A percentile compares a stretch with the other conserved stretches of the same genome.
phyloP scores from a whole-genome alignment of 2,113 vertebrate species.

The Hylia prasina region DNA sequence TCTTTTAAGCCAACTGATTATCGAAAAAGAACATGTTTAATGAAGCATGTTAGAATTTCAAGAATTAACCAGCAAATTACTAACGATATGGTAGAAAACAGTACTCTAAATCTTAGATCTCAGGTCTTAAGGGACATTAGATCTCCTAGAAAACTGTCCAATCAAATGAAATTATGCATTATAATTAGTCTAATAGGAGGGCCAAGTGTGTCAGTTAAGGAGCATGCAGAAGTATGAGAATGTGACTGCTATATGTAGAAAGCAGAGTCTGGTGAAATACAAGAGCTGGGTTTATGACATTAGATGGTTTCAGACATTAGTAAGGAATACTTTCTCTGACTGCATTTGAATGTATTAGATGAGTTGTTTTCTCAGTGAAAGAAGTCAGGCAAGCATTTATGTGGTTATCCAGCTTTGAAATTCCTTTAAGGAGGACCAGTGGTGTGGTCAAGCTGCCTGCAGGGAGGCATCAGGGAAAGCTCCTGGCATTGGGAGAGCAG shows the following conservation, averaged over 20 bases:
- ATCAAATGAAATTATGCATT: neutral
- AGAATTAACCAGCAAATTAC: neutral
- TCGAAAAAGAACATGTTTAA: neutral
- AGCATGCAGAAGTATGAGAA: too few species aligned
- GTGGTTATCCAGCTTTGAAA: neutral
- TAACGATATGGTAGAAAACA: neutral
- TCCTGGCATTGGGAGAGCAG: fast-evolving
- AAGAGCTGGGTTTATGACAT: neutral
- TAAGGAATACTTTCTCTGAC: neutral
- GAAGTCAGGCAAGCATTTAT: neutral
- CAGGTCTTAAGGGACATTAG: neutral
- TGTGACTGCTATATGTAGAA: fast-evolving
- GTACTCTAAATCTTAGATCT: neutral
- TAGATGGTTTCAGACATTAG: neutral
- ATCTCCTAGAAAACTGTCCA: neutral
- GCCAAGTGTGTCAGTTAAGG: neutral
- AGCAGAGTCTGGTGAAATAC: neutral
- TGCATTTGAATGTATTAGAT: neutral
- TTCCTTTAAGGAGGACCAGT: neutral
- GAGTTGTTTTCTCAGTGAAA: neutral
- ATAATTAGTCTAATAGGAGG: neutral
- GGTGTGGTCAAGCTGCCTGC: fast-evolving
- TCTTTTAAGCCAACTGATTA: neutral
- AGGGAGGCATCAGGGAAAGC: neutral
- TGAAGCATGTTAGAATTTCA: neutral